A percentile compares a stretch with the other conserved stretches of the same genome.
Evolutionary conservation across 2,888 invertebrate species (phyloP).

Genomic region (Prenolepis imparis): DNA sequence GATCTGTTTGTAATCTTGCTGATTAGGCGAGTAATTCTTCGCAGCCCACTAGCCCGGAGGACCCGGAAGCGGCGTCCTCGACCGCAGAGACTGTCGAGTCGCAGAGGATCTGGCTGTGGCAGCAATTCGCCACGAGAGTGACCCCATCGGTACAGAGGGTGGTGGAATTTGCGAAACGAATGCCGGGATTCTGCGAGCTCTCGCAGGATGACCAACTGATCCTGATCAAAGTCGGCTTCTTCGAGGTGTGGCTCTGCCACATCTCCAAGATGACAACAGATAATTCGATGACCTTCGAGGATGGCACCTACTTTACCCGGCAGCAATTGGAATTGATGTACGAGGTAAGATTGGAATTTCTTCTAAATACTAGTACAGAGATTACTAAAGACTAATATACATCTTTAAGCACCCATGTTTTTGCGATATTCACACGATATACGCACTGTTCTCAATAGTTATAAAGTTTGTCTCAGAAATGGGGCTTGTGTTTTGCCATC

Average conservation of each 20-base stretch:
- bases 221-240: constrained; percentile 98
- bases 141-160: constrained; percentile 97
- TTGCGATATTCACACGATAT: no score
- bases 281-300: constrained; percentile 94
- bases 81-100: constrained; percentile 90
- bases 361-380: no score
- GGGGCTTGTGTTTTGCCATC: background rate
- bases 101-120: constrained; percentile 94
- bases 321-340: constrained; percentile 95
- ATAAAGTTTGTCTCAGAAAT: no score
- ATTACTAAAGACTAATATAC: no score
- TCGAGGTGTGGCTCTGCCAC: constrained; percentile 97
- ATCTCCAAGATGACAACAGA: constrained; percentile 93
- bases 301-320: constrained; percentile 94
- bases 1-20: constrained; percentile 68
- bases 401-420: no score
- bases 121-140: constrained; percentile 94
- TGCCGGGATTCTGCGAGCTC: constrained; percentile 96
- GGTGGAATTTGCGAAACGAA: constrained; percentile 98
- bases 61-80: constrained; percentile 88
- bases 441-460: background rate
- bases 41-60: constrained; percentile 85
- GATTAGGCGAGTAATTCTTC: constrained; percentile 73
- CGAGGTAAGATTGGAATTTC: constrained; percentile 88
- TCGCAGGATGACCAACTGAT: constrained; percentile 98